Conservation (phyloP, 2,797 vertebrate species). For the Synanceia verrucosa region DNA sequence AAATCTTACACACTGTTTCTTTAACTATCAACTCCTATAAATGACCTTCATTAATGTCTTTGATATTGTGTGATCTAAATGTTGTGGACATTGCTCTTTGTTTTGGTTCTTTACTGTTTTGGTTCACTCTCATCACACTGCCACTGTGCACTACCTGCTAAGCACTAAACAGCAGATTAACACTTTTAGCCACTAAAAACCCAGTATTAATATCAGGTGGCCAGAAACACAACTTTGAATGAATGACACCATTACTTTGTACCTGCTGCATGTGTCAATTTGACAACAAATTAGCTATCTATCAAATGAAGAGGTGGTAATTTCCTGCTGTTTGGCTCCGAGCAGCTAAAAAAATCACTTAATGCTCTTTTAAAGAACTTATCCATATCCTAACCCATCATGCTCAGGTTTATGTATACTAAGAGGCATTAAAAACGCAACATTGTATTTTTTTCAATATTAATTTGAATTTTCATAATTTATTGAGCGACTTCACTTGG, state of each 20-base stretch:
- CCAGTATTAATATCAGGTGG: too few relatives aligned
- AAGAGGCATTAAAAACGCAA: too few relatives aligned
- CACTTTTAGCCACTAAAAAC: neutral
- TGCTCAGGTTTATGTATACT: neutral
- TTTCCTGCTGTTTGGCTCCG: neutral
- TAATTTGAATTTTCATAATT: too few relatives aligned
- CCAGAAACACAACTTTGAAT: neutral
- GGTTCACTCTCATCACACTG: neutral
- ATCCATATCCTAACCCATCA: conserved; percentile 10
- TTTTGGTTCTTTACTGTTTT: neutral
- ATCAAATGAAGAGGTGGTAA: neutral
- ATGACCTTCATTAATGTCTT: neutral
- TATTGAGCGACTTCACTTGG: too few relatives aligned
- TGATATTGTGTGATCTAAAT: neutral
- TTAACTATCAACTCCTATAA: neutral
- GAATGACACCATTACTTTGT: neutral
- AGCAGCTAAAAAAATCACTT: neutral
- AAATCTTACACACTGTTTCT: too few relatives aligned
- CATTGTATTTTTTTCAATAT: too few relatives aligned
- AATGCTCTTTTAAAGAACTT: neutral
- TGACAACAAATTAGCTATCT: neutral
- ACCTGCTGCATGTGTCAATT: neutral
- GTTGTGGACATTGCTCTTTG: neutral
- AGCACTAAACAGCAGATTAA: neutral
- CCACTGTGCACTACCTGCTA: neutral